These are phyloP conservation scores for Amiota minor DNA, from an alignment of 2,888 invertebrate genomes.

Conservation along the genomic window DNA sequence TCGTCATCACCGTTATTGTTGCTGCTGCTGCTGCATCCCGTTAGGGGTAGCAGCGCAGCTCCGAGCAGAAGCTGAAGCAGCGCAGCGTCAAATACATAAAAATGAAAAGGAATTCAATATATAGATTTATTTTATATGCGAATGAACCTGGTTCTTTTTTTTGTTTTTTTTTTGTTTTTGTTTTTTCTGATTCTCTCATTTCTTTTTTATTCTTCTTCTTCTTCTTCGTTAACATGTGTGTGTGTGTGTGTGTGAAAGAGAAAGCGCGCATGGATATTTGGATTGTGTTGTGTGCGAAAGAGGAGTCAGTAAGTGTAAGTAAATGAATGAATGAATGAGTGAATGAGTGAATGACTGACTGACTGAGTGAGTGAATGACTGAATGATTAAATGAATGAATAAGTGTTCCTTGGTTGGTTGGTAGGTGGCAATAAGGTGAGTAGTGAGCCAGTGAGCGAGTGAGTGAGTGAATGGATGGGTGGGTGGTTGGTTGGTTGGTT, in stretches of 20 bases:
- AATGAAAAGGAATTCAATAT: slow-evolving; percentile 38
- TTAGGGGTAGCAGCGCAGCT: slow-evolving; percentile 21
- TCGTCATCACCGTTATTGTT: neutral
- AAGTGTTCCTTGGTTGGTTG: neutral
- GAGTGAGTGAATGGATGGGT: no score
- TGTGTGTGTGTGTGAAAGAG: neutral
- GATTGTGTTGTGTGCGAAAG: neutral
- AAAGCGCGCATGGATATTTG: neutral
- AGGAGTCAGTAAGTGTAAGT: neutral
- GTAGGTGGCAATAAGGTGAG: neutral
- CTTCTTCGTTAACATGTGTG: no score
- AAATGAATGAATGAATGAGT: neutral
- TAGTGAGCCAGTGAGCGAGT: neutral
- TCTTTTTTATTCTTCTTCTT: no score
- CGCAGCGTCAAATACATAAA: slow-evolving; percentile 27
- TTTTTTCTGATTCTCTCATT: slow-evolving; percentile 1
- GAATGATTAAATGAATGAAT: no score
- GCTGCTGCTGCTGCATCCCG: neutral
- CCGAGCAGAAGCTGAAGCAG: neutral
- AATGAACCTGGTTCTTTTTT: slow-evolving; percentile 11
- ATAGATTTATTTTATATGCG: slow-evolving; percentile 25
- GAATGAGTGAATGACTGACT: neutral
- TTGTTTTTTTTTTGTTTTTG: slow-evolving; percentile 19
- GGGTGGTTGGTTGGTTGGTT: no score
- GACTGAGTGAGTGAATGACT: no score